phyloP scores from a whole-genome alignment of 2,113 vertebrate genomes.

The Sula dactylatra region DNA sequence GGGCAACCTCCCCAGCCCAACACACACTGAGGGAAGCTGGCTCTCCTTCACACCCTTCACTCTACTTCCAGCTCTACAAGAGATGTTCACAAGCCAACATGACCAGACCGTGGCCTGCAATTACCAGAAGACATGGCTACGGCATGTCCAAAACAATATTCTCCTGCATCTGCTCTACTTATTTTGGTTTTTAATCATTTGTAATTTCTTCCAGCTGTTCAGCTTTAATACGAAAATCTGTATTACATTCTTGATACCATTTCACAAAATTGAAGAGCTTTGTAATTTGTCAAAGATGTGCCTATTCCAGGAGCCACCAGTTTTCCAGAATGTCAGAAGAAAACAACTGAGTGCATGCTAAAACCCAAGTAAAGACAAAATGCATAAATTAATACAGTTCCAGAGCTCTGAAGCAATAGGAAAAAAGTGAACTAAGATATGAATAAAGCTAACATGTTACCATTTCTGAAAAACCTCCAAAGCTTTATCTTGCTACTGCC shows the following conservation, averaged over 20 bases:
- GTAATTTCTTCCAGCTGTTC: neutral
- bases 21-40: neutral
- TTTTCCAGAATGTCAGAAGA: neutral
- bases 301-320: neutral
- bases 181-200: neutral
- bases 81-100: neutral
- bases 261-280: neutral
- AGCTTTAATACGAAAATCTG: neutral
- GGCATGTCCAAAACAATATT: neutral
- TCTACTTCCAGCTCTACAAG: neutral
- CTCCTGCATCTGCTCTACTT: neutral
- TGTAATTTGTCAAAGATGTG: neutral
- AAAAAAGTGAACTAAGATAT: neutral
- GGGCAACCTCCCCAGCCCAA: neutral
- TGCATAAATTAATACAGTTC: accelerated
- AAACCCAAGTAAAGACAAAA: neutral
- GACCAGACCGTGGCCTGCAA: neutral
- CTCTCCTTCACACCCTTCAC: neutral
- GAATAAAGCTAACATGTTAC: neutral
- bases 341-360: neutral
- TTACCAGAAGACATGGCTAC: neutral
- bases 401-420: neutral
- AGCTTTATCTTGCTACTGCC: neutral
- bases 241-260: neutral
- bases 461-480: neutral